Conservation (phyloP, 2,113 vertebrate species). For the Chaetura pelagica region DNA sequence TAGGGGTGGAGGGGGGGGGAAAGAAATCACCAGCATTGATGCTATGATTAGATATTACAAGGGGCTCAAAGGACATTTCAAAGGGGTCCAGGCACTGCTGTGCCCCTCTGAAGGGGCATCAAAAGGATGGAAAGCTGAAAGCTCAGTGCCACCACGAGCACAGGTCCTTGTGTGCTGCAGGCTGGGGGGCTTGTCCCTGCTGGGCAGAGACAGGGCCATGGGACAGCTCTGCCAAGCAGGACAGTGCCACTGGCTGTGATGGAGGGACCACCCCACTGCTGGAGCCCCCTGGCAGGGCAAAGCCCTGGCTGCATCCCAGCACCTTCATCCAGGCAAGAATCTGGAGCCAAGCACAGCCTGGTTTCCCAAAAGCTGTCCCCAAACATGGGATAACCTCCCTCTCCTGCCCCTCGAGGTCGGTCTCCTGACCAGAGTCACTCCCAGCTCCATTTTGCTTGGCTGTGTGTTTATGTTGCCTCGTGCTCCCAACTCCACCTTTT, state of each 20-base stretch:
- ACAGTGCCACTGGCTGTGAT: too few relatives aligned
- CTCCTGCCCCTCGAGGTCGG: background rate
- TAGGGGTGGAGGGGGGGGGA: fast-evolving
- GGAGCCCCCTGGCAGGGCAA: background rate
- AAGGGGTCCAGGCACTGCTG: background rate
- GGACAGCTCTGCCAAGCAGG: background rate
- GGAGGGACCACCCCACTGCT: background rate
- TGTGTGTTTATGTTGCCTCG: fast-evolving
- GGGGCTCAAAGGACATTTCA: background rate
- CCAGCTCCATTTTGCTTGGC: background rate
- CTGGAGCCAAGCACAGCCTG: background rate
- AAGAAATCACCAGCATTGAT: background rate
- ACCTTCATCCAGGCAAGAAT: background rate
- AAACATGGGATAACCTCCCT: fast-evolving
- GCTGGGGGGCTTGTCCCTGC: background rate
- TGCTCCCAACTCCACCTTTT: background rate
- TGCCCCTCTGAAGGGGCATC: background rate
- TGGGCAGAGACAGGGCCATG: background rate
- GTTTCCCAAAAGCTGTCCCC: background rate
- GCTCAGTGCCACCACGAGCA: fast-evolving
- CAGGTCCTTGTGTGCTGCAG: fast-evolving
- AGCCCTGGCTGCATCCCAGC: background rate
- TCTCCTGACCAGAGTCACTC: background rate
- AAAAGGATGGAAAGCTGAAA: too few relatives aligned
- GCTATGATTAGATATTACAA: fast-evolving